Percentiles rank a stretch among this genome's conserved stretches.
These are phyloP conservation scores for Dipodomys stephensi DNA, from an alignment of 2,113 vertebrate genomes.

Conservation along the genomic window DNA sequence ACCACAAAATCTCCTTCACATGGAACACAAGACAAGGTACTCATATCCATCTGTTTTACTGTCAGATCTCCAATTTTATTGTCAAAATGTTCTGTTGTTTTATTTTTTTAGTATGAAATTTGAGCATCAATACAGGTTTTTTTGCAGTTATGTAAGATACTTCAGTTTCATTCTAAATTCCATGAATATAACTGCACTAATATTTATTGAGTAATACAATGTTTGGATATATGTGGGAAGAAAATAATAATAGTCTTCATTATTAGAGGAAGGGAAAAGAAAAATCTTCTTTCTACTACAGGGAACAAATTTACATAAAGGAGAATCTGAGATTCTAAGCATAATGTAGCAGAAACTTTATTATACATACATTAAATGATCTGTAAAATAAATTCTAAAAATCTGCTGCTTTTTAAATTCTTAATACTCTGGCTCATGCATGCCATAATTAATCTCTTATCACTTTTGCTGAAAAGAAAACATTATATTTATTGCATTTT, in stretches of 20 bases:
- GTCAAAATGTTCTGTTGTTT: neutral
- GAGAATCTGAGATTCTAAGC: constrained; percentile 70
- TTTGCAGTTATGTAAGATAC: neutral
- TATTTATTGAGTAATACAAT: neutral
- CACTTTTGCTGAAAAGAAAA: constrained; percentile 58
- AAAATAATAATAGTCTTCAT: neutral
- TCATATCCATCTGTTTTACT: neutral
- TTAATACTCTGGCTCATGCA: constrained; percentile 64
- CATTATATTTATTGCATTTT: neutral
- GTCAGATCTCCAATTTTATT: neutral
- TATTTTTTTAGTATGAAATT: neutral
- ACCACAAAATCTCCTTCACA: neutral
- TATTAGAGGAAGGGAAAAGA: neutral
- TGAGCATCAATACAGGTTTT: neutral
- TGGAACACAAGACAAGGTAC: no score
- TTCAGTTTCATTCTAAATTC: neutral
- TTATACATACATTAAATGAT: constrained; percentile 81
- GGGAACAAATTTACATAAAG: constrained; percentile 69
- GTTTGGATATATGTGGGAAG: neutral
- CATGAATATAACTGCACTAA: neutral
- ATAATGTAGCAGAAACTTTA: constrained; percentile 77
- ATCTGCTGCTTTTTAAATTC: constrained; percentile 76
- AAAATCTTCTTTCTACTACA: neutral
- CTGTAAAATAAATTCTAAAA: constrained; percentile 84
- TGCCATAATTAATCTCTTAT: constrained; percentile 60